phyloP scores from a whole-genome alignment of 2,888 invertebrate genomes.

The Apocheima hispidaria region DNA sequence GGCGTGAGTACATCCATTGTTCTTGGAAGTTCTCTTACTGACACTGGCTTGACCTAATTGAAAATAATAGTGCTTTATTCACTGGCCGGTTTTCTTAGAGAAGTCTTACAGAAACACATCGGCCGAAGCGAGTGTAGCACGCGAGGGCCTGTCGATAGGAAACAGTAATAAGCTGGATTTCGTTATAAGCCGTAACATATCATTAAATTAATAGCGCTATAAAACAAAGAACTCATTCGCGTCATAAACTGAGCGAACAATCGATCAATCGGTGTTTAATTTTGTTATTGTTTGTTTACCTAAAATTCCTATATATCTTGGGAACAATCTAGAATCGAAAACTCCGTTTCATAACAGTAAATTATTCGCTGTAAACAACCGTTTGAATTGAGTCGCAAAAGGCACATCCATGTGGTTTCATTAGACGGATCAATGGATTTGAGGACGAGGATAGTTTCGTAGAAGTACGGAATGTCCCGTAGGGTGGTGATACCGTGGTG shows the following conservation, averaged over 20 bases:
- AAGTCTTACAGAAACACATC: constrained; percentile 73
- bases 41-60: constrained; percentile 83
- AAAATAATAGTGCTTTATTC: constrained; percentile 83
- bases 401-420: not conserved
- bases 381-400: not conserved
- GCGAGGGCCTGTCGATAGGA: constrained; percentile 44
- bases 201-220: constrained; percentile 71
- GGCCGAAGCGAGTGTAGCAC: constrained; percentile 56
- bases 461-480: not conserved
- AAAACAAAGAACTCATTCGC: constrained; percentile 62
- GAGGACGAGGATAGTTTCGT: not conserved
- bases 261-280: constrained; percentile 49
- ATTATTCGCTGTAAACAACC: not conserved
- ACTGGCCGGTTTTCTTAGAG: constrained; percentile 67
- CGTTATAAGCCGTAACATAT: constrained; percentile 67
- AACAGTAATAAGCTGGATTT: constrained; percentile 52
- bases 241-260: constrained; percentile 46
- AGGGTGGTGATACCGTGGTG: constrained; percentile 5
- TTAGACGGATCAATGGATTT: not conserved
- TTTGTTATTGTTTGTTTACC: constrained; percentile 29
- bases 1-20: constrained; percentile 81
- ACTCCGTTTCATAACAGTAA: not conserved
- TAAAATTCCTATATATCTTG: constrained; percentile 23
- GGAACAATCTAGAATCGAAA: constrained; percentile 3
- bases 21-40: constrained; percentile 77